Evolutionary conservation across 1,140 invertebrate genomes (phyloP).

Genomic region (Papilio polytes): DNA sequence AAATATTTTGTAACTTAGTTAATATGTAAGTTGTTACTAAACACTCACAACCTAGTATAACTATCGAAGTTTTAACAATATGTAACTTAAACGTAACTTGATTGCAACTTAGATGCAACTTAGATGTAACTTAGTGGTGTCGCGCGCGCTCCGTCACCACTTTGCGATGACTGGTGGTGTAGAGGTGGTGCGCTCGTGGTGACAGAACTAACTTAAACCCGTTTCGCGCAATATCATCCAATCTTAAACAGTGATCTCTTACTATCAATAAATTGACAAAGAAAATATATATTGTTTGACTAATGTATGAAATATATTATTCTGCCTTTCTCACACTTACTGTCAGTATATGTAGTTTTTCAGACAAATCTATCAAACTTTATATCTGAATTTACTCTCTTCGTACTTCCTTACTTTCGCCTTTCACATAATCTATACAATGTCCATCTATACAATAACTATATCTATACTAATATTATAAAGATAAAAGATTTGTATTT

Average conservation of each 20-base stretch:
- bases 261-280: neutral
- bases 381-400: neutral
- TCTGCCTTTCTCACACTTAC: too few relatives aligned
- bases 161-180: neutral
- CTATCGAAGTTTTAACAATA: neutral
- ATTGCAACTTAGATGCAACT: neutral
- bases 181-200: neutral
- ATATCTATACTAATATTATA: too few relatives aligned
- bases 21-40: neutral
- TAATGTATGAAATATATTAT: neutral
- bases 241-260: neutral
- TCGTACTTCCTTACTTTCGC: neutral
- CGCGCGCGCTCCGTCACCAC: constrained; percentile 1
- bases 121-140: neutral
- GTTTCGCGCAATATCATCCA: neutral
- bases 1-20: neutral
- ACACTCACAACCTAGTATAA: neutral
- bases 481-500: too few relatives aligned
- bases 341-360: neutral
- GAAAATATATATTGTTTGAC: neutral
- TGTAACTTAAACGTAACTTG: neutral
- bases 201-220: neutral
- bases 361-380: neutral
- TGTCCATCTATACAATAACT: too few relatives aligned
- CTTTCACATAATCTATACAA: neutral